Conservation (phyloP, 2,113 vertebrate species). For the Vanacampus margaritifer region DNA sequence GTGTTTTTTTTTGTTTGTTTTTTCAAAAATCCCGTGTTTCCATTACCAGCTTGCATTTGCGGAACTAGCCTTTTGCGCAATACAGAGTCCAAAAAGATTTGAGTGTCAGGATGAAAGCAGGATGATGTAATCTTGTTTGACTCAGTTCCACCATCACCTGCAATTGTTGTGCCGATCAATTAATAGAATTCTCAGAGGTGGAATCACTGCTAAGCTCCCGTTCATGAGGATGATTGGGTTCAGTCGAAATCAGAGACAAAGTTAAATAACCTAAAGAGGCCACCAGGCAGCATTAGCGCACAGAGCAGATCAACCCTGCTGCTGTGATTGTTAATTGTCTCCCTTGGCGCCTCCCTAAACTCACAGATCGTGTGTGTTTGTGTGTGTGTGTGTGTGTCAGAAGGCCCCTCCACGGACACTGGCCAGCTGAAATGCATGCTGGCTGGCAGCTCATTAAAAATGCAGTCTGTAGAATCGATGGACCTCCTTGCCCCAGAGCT, state of each 20-base stretch:
- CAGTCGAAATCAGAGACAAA: constrained; percentile 8
- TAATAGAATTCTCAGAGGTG: neutral
- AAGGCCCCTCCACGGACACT: constrained; percentile 64
- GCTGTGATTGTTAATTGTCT: constrained; percentile 64
- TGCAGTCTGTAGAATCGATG: constrained; percentile 74
- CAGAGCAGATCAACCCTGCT: constrained; percentile 31
- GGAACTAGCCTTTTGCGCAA: too few relatives aligned
- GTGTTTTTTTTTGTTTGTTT: too few relatives aligned
- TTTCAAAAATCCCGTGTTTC: too few relatives aligned
- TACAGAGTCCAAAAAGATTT: too few relatives aligned
- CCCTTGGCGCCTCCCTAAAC: constrained; percentile 46
- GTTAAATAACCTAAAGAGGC: constrained; percentile 11
- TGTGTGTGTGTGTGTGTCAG: constrained; percentile 30
- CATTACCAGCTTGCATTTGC: too few relatives aligned
- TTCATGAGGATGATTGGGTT: neutral
- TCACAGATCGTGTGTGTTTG: constrained; percentile 11
- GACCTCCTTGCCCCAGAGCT: constrained; percentile 65
- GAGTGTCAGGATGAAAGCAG: constrained; percentile 1
- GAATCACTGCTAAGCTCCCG: constrained; percentile 5
- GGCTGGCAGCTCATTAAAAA: constrained; percentile 76
- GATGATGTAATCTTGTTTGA: neutral
- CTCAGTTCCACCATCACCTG: neutral
- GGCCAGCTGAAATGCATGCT: constrained; percentile 69
- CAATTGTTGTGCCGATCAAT: neutral
- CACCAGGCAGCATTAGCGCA: constrained; percentile 6